phyloP scores from a whole-genome alignment of 2,888 invertebrate species.

The Pomacea canaliculata region DNA sequence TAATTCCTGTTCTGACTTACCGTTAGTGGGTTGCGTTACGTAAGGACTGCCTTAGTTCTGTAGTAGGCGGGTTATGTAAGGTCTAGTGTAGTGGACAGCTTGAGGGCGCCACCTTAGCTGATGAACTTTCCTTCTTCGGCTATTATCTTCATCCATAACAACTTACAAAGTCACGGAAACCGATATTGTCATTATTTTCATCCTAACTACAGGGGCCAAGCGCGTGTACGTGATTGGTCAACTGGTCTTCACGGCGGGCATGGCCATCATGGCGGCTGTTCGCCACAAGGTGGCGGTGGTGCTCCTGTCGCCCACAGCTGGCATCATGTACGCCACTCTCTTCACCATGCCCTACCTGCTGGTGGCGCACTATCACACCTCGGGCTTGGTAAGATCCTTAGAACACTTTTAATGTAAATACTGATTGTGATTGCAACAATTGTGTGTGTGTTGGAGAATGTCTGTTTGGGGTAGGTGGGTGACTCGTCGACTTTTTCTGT shows the following conservation, averaged over 20 bases:
- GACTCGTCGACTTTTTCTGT: too few relatives aligned
- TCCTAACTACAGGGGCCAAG: slow-evolving; percentile 78
- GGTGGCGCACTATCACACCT: slow-evolving; percentile 94
- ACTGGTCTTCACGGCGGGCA: slow-evolving; percentile 88
- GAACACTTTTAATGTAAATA: neutral
- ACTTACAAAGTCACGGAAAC: too few relatives aligned
- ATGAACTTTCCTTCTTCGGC: too few relatives aligned
- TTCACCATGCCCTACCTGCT: slow-evolving; percentile 97
- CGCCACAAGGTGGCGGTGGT: slow-evolving; percentile 69
- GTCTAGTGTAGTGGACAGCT: too few relatives aligned
- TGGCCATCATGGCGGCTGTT: slow-evolving; percentile 86
- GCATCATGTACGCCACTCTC: slow-evolving; percentile 96
- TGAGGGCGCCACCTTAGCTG: too few relatives aligned
- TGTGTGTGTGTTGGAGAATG: neutral
- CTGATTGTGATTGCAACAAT: neutral
- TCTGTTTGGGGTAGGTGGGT: neutral
- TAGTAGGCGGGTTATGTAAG: too few relatives aligned
- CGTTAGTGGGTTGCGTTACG: too few relatives aligned
- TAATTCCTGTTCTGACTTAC: too few relatives aligned
- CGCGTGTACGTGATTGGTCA: slow-evolving; percentile 90
- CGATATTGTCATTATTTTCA: too few relatives aligned
- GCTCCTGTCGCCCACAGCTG: slow-evolving; percentile 83
- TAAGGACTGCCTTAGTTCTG: too few relatives aligned
- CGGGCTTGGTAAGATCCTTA: slow-evolving; percentile 80
- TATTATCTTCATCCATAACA: too few relatives aligned